Base-by-base conservation (phyloP, 2,888 invertebrate species). In the Xiphydria camelus region DNA sequence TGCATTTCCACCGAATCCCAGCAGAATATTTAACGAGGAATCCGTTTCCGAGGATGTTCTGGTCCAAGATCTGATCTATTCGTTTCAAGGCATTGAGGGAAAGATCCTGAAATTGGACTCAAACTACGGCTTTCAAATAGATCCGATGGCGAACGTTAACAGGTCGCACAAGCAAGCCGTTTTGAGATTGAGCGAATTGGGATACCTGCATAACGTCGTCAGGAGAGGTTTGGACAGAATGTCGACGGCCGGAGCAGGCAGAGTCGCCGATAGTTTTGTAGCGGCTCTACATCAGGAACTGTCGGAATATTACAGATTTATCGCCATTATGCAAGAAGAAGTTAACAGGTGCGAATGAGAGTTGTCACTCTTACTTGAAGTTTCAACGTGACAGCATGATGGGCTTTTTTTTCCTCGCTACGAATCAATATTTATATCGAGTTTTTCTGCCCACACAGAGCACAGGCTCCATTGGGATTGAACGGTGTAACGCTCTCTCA, bases 81-180 rank as follows among this genome's bases (percentile, higher is more conserved):
- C 88, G 1, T 88, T 95, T 53, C 92, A 94, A 69, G 96, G 96
- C 3, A 90, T 96, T 47, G 88, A 90, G 62, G 88, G 92, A 14
- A 86, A 85, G 61, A 81, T 85, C 62, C 77, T 91, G 15, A 84
- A 83, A 52, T 82, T 85, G 61, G 85, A 88, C 69, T 77, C 82
- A 1, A 80, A 81, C 49, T 83, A 83, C 32, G 84, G 83, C 12
- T 86, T 85, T 59, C 81, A 81, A 57, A 73, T 87, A 26, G 84
- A 85, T 62, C 76, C 80, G 1, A 80, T 80, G 60, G 73, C 77
- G 2, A 78, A 77, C 35, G 73, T 82, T 39, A 77, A 78, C 47
- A 74, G 80, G 32, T 59, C 84, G 63, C 68, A 83, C 60, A 81
- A 84, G 53, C 81, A 87, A 68, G 78, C 82, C 14, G 81, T 92